These are phyloP conservation scores for Ophonus ardosiacus DNA, from an alignment of 2,888 invertebrate species.

Conservation along the genomic window DNA sequence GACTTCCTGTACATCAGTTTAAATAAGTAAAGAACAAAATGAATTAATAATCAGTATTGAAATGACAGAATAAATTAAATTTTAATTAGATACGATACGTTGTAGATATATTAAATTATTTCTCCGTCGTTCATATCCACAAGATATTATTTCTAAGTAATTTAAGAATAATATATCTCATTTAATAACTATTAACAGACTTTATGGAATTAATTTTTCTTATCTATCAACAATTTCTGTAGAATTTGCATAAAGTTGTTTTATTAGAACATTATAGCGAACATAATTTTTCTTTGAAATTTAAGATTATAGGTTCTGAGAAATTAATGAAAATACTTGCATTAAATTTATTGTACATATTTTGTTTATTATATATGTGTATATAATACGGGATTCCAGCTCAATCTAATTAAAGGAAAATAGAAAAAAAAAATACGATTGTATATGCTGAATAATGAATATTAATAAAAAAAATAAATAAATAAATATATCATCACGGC, in stretches of 20 bases:
- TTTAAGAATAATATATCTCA: not conserved
- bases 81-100: not conserved
- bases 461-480: too few species aligned
- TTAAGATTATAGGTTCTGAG: not conserved
- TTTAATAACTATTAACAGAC: not conserved
- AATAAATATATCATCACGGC: too few species aligned
- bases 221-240: not conserved
- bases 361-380: too few species aligned
- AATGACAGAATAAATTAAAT: not conserved
- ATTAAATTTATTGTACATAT: too few species aligned
- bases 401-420: too few species aligned
- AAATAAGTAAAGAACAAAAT: not conserved
- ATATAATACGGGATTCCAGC: too few species aligned
- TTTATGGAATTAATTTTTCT: not conserved
- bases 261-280: too few species aligned
- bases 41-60: not conserved
- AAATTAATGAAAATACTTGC: not conserved
- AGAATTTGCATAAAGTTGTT: not conserved
- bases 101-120: not conserved
- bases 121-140: not conserved
- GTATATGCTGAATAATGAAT: too few species aligned
- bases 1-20: not conserved
- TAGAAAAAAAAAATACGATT: too few species aligned
- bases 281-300: not conserved
- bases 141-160: not conserved